Conservation (phyloP, 2,797 vertebrate genomes). For the Zalophus californianus region DNA sequence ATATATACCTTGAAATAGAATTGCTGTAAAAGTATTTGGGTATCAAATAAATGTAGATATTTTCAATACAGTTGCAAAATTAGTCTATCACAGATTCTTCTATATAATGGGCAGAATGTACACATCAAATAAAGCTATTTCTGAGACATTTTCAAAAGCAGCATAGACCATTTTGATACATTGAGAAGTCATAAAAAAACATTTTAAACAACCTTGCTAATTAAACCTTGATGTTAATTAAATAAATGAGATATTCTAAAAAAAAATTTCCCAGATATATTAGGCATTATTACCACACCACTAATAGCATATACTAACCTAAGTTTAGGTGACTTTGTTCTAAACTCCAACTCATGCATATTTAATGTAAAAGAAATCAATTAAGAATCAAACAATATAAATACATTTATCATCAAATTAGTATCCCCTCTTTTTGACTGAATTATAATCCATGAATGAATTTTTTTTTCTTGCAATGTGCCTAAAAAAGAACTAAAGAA, state of each 20-base stretch:
- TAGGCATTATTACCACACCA: not conserved
- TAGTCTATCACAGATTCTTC: not conserved
- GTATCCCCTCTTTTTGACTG: not conserved
- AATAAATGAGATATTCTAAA: not conserved
- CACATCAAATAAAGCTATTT: not conserved
- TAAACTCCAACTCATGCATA: not conserved
- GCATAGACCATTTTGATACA: not conserved
- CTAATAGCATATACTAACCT: not conserved
- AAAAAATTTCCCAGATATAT: not conserved
- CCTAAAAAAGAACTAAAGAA: not conserved
- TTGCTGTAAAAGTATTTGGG: not conserved
- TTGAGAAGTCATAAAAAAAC: not conserved
- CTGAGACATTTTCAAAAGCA: not conserved
- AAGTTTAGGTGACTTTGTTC: not conserved
- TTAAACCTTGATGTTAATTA: not conserved
- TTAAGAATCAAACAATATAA: not conserved
- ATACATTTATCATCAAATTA: not conserved
- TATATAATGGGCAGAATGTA: not conserved
- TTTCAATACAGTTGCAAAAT: not conserved
- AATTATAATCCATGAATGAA: not conserved
- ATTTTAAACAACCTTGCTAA: not conserved
- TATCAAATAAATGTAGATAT: not conserved
- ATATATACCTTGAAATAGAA: not conserved
- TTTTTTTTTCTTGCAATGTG: not conserved
- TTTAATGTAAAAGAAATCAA: not conserved